Conservation (phyloP, 2,888 invertebrate genomes). For the Pachliopta kotzebuea region DNA sequence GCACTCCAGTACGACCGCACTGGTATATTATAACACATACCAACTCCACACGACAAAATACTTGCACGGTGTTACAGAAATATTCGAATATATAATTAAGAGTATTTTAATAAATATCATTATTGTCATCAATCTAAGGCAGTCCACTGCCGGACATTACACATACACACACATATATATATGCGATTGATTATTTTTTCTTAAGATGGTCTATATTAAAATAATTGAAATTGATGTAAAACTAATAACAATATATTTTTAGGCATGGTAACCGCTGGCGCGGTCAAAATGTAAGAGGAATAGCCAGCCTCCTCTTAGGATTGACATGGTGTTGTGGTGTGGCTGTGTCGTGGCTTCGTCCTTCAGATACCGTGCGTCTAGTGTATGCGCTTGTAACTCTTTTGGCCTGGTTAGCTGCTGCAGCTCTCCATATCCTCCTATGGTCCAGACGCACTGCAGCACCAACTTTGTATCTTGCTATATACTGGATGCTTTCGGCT, state of each 20-base stretch:
- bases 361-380: slow-evolving; percentile 50
- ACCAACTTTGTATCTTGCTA: slow-evolving; percentile 65
- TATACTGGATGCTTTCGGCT: slow-evolving; percentile 69
- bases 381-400: slow-evolving; percentile 59
- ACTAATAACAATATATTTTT: slow-evolving; percentile 12
- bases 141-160: no score
- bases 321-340: slow-evolving; percentile 60
- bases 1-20: slow-evolving; percentile 48
- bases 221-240: not conserved
- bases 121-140: no score
- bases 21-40: slow-evolving; percentile 40
- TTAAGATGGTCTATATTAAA: not conserved
- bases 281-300: slow-evolving; percentile 61
- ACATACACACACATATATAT: no score
- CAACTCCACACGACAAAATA: not conserved
- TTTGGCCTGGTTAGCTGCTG: slow-evolving; percentile 66
- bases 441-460: slow-evolving; percentile 66
- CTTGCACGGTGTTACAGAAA: not conserved
- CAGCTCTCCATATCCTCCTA: slow-evolving; percentile 61
- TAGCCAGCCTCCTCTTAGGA: slow-evolving; percentile 53
- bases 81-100: no score
- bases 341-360: slow-evolving; percentile 54
- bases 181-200: not conserved
- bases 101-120: no score
- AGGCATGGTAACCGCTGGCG: slow-evolving; percentile 56